Conservation (phyloP, 2,797 vertebrate species). For the Distichodus sexfasciatus region DNA sequence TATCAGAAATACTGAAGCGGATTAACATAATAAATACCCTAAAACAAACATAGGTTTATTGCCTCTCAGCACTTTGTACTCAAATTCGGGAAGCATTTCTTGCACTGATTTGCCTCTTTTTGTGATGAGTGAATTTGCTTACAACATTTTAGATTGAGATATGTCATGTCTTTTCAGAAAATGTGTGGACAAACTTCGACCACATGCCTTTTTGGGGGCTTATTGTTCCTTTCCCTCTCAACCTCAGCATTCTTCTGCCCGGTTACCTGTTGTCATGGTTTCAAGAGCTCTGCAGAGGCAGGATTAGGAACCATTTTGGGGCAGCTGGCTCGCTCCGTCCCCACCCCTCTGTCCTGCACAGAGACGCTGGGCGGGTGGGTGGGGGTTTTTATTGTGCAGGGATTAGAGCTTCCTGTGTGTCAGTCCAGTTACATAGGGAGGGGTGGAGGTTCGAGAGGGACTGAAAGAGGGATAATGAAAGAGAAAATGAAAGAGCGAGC, state of each 20-base stretch:
- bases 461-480: conserved; percentile 70
- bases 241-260: conserved; percentile 71
- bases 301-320: conserved; percentile 81
- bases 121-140: neutral
- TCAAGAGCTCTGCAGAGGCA: conserved; percentile 66
- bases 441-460: conserved; percentile 43
- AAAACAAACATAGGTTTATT: neutral
- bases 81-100: neutral
- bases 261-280: conserved; percentile 82
- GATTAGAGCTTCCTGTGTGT: conserved; percentile 84
- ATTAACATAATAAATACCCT: neutral
- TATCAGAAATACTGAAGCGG: neutral
- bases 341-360: conserved; percentile 68
- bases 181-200: conserved; percentile 80
- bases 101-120: neutral
- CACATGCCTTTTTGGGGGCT: conserved; percentile 74
- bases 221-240: conserved; percentile 67
- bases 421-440: conserved; percentile 72
- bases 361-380: conserved; percentile 69
- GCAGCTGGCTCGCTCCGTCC: conserved; percentile 80
- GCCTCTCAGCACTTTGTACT: neutral
- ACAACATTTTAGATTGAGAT: conserved; percentile 71
- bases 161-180: conserved; percentile 59
- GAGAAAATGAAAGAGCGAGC: conserved; percentile 76
- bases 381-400: conserved; percentile 74